These are phyloP conservation scores for Mus spretus DNA, from an alignment of 2,797 vertebrate genomes.

Conservation along the genomic window DNA sequence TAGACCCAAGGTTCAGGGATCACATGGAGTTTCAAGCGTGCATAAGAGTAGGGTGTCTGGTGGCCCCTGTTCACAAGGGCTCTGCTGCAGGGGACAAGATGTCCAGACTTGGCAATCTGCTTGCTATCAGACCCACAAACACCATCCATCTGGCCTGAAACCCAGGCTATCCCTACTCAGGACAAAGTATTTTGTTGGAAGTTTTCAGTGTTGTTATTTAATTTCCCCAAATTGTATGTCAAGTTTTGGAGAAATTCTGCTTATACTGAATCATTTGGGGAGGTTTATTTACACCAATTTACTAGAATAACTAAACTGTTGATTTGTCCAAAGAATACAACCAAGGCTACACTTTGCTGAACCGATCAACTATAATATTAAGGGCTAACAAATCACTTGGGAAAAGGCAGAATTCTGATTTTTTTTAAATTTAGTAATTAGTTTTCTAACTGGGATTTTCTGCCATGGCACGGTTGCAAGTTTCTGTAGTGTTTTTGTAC, in stretches of 20 bases:
- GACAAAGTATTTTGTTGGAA: constrained; percentile 1
- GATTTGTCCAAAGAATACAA: constrained; percentile 55
- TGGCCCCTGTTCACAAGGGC: background rate
- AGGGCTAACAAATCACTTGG: constrained; percentile 54
- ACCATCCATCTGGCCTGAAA: constrained; percentile 10
- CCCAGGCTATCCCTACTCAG: background rate
- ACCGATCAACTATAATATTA: constrained; percentile 39
- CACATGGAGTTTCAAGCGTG: background rate
- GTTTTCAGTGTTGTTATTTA: constrained; percentile 29
- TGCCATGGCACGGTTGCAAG: constrained; percentile 32
- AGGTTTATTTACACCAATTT: constrained; percentile 53
- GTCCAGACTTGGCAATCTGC: background rate
- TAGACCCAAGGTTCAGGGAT: background rate
- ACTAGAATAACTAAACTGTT: constrained; percentile 43
- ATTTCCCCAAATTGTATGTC: constrained; percentile 38
- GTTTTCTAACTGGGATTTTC: constrained; percentile 52
- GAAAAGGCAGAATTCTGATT: constrained; percentile 31
- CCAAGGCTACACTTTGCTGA: constrained; percentile 58
- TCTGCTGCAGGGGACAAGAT: background rate
- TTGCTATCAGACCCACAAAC: background rate
- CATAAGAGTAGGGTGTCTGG: background rate
- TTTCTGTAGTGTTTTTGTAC: constrained; percentile 72
- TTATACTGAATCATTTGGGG: constrained; percentile 49
- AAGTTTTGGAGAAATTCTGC: constrained; percentile 41
- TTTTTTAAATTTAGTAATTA: constrained; percentile 56